A percentile compares a stretch with the other conserved stretches of the same genome.
phyloP scores from a whole-genome alignment of 37 sponge, comb jelly and placozoan genomes.

The Theonella swinhoei region DNA sequence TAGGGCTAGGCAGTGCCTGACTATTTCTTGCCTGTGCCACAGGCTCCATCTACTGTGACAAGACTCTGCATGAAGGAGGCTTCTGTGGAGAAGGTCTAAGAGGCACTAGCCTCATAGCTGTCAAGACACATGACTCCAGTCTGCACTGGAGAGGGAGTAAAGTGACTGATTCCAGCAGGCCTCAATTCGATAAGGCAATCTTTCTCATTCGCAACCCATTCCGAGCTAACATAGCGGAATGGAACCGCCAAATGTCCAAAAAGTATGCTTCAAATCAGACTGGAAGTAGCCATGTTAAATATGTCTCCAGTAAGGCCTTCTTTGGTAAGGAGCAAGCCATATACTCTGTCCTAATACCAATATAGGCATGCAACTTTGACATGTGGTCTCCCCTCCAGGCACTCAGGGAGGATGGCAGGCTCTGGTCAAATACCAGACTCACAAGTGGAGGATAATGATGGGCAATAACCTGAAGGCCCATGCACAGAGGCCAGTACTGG shows the following conservation, averaged over 20 bases:
- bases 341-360: no score
- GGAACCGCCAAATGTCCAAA: not conserved
- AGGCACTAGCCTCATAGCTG: not conserved
- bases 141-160: not conserved
- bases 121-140: conserved; percentile 21
- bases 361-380: no score
- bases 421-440: not conserved
- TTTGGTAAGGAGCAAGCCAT: not conserved
- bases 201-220: conserved; percentile 29
- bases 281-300: not conserved
- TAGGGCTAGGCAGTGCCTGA: not conserved
- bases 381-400: no score
- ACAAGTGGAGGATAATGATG: conserved; percentile 19
- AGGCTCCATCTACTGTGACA: conserved; percentile 46
- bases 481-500: conserved; percentile 1
- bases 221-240: conserved; percentile 19
- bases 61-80: not conserved
- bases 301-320: not conserved
- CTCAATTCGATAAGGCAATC: conserved; percentile 7
- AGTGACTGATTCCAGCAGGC: not conserved
- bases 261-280: not conserved
- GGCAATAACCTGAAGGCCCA: not conserved
- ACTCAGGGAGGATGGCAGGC: conserved; percentile 2
- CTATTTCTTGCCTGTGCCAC: not conserved
- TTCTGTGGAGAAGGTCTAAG: conserved; percentile 38